These are phyloP conservation scores for Procapra przewalskii DNA, from an alignment of 2,113 vertebrate genomes.

Conservation along the genomic window DNA sequence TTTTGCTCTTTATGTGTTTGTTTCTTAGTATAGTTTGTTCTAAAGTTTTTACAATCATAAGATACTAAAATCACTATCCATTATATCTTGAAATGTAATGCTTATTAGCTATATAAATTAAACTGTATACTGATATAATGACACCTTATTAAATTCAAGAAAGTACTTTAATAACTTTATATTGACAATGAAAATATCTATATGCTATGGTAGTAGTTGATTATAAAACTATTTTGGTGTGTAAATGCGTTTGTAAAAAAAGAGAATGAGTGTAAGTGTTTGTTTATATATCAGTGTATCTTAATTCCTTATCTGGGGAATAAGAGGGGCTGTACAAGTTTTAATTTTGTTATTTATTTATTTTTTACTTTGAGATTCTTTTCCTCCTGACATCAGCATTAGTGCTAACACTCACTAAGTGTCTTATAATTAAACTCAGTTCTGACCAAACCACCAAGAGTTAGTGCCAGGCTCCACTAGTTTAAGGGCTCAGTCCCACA, in stretches of 20 bases:
- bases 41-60: not conserved
- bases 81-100: not conserved
- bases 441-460: not conserved
- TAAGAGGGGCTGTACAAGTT: not conserved
- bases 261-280: not conserved
- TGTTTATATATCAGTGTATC: not conserved
- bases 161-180: not conserved
- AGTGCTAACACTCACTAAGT: not conserved
- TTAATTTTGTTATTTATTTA: not conserved
- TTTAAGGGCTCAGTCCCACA: not conserved
- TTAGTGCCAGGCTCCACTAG: not conserved
- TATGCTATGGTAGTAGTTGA: not conserved
- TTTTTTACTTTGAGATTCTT: not conserved
- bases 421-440: not conserved
- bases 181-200: not conserved
- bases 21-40: not conserved
- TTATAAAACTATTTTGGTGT: not conserved
- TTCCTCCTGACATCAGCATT: not conserved
- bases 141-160: not conserved
- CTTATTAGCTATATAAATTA: not conserved
- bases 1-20: not conserved
- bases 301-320: not conserved
- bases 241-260: not conserved
- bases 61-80: not conserved
- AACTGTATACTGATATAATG: not conserved